phyloP scores from a whole-genome alignment of 1,140 invertebrate species.

The Drosophila littoralis region DNA sequence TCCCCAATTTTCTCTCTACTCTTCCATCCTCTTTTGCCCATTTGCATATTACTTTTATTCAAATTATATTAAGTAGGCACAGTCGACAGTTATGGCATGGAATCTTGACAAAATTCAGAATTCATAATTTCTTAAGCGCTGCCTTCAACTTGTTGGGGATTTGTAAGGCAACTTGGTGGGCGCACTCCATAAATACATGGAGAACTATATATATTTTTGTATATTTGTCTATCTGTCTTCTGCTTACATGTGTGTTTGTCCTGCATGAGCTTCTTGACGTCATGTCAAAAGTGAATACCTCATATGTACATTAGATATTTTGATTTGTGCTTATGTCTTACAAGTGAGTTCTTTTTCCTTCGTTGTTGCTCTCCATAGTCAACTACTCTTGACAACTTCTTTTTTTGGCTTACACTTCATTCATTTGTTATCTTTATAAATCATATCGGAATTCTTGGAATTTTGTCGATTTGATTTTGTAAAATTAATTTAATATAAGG shows the following conservation, averaged over 20 bases:
- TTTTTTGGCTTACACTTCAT: too few relatives aligned
- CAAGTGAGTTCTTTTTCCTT: not conserved
- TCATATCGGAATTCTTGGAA: too few relatives aligned
- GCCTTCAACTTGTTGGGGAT: constrained; percentile 5
- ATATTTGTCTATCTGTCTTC: not conserved
- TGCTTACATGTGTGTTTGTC: not conserved
- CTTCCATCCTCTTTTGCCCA: constrained; percentile 19
- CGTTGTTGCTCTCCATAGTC: not conserved
- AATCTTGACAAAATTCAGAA: constrained; percentile 44
- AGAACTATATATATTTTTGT: not conserved
- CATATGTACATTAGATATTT: not conserved
- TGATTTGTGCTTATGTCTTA: not conserved
- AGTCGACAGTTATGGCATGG: constrained; percentile 43
- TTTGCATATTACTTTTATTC: constrained; percentile 70
- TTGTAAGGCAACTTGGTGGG: constrained; percentile 6
- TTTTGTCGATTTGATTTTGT: too few relatives aligned
- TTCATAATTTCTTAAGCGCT: constrained; percentile 40
- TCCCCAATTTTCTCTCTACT: not conserved
- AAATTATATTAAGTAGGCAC: constrained; percentile 65
- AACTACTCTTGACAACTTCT: not conserved
- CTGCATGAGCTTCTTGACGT: not conserved
- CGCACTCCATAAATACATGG: constrained; percentile 13
- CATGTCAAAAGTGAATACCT: constrained; percentile 3
- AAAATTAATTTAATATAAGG: too few relatives aligned
- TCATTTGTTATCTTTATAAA: too few relatives aligned